Base-by-base conservation (phyloP, 2,797 vertebrate species). In the Myotis pilosus region DNA sequence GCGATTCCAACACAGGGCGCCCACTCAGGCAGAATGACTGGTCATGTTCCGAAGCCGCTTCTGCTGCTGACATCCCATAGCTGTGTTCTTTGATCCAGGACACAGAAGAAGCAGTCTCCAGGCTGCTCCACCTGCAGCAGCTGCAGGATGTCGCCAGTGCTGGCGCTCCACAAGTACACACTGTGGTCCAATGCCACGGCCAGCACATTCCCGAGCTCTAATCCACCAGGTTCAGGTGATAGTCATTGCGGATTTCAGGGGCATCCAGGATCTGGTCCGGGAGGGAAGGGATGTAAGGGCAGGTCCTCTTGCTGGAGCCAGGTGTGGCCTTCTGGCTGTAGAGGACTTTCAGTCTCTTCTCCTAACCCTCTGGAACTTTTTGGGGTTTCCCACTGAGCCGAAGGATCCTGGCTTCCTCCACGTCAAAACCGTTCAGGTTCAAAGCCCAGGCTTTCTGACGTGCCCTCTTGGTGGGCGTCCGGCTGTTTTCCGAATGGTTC, bases 161-260 rank as follows among this genome's bases (percentile, higher is more conserved):
- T 47, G 0, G 99, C 98, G 68, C 99, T 99, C 99, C 99, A 99
- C 88, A 99, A 96, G 97, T 99, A 99, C 23, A 99, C 99, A 1
- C 98, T 98, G 96, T 99, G 99, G 85, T 99, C 98, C 95, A 99
- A 98, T 0, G 99, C 99, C 83, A 99, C 99, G 0, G 99, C 99
- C 8, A 99, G 97, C 41, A 99, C 74, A 57, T 99, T 99, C 85
- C 97, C 98, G 98, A 98, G 97, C 99, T 99, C 99, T 99, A 99
- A 95, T 99, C 99, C 81, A 99, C 98, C 23, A 99, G 98, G 97
- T 99, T 99, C 87, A 99, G 97, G 98, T 99, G 99, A 90, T 99
- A 99, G 96, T 99, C 99, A 95, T 99, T 99, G 84, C 98, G 98
- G 83, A 99, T 98, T 64, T 99, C 99, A 0, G 99, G 99, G 64